phyloP scores from a whole-genome alignment of 2,113 vertebrate genomes.

The Festucalex cinctus region DNA sequence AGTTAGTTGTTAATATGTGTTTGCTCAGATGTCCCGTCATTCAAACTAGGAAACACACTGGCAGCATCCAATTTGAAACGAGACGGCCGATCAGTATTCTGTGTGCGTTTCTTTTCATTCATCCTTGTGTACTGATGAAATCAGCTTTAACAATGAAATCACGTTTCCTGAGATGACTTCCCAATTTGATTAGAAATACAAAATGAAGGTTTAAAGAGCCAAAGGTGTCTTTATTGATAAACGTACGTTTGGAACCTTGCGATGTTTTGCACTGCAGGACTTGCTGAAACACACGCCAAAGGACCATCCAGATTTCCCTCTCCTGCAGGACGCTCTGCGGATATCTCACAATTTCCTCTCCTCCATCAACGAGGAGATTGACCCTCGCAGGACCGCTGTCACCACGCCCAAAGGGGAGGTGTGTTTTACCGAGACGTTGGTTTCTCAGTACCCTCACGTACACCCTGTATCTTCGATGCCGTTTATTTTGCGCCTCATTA shows the following conservation, averaged over 20 bases:
- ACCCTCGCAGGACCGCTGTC: constrained; percentile 89
- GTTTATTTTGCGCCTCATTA: too few species aligned
- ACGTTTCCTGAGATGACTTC: constrained; percentile 14
- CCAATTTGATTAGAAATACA: not conserved
- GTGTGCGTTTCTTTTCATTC: constrained; percentile 11
- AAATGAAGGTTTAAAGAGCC: not conserved
- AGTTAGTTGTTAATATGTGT: not conserved
- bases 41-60: constrained; percentile 15
- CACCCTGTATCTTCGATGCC: too few species aligned
- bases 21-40: constrained; percentile 16
- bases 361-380: constrained; percentile 97
- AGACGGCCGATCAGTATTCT: constrained; percentile 3
- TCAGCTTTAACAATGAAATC: constrained; percentile 17
- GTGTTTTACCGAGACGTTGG: constrained; percentile 27
- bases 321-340: constrained; percentile 93
- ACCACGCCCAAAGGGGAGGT: constrained; percentile 98
- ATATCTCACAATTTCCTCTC: constrained; percentile 99
- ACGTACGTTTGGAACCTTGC: constrained; percentile 10
- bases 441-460: too few species aligned
- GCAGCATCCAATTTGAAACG: constrained; percentile 7
- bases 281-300: constrained; percentile 94
- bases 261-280: constrained; percentile 73
- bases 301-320: constrained; percentile 93
- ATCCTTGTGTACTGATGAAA: constrained; percentile 10
- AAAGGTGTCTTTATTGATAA: not conserved